These are phyloP conservation scores for Zelostemma sp. DNA, from an alignment of 1,140 invertebrate genomes.

Conservation along the genomic window DNA sequence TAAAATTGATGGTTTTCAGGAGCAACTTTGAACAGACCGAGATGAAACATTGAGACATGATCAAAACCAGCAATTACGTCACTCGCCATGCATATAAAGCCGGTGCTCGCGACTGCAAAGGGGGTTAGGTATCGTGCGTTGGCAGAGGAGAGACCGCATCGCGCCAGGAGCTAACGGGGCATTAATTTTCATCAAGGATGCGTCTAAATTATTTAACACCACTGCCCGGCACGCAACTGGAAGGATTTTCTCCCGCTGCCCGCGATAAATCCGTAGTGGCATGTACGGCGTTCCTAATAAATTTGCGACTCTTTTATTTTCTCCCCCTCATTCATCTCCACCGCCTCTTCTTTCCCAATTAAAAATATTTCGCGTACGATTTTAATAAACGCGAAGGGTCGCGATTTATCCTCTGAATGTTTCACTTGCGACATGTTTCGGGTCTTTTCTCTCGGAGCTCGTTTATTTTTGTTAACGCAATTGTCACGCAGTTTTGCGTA, in stretches of 20 bases:
- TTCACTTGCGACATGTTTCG: background rate
- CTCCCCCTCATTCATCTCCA: no score
- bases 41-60: constrained; percentile 10
- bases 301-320: constrained; percentile 13
- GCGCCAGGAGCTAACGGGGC: constrained; percentile 27
- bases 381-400: no score
- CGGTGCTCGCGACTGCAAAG: constrained; percentile 9
- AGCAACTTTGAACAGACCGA: background rate
- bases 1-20: no score
- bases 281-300: constrained; percentile 22
- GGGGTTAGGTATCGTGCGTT: constrained; percentile 21
- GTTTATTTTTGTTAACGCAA: constrained; percentile 20
- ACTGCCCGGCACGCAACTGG: constrained; percentile 13
- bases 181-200: constrained; percentile 38
- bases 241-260: constrained; percentile 26
- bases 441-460: background rate
- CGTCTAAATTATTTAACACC: constrained; percentile 32
- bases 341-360: no score
- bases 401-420: background rate
- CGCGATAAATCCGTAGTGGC: constrained; percentile 22
- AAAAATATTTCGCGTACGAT: no score
- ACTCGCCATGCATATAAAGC: constrained; percentile 31
- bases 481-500: constrained; percentile 16
- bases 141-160: constrained; percentile 29
- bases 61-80: constrained; percentile 23